These are phyloP conservation scores for Loriculus beryllinus DNA, from an alignment of 2,797 vertebrate genomes.

Conservation along the genomic window DNA sequence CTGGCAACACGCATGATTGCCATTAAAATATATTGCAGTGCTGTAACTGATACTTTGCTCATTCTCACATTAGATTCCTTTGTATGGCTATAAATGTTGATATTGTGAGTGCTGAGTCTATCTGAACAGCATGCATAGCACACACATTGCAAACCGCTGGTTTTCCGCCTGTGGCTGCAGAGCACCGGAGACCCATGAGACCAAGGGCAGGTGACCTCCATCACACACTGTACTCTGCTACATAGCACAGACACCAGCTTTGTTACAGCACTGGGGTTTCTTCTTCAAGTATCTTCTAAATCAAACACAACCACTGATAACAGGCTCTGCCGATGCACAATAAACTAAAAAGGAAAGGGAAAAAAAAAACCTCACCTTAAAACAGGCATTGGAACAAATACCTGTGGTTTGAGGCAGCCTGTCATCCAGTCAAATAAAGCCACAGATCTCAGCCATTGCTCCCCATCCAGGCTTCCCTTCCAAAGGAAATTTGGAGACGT, in stretches of 20 bases:
- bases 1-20: background rate
- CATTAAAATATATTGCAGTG: background rate
- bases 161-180: background rate
- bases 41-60: background rate
- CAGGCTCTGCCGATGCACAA: background rate
- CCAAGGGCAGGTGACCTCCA: background rate
- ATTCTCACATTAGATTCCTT: background rate
- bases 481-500: background rate
- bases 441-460: background rate
- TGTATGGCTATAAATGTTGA: background rate
- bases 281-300: background rate
- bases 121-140: background rate
- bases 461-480: background rate
- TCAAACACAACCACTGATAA: background rate
- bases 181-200: background rate
- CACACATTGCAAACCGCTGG: background rate
- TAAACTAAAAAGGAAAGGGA: background rate
- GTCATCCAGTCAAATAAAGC: background rate
- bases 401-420: background rate
- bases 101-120: background rate
- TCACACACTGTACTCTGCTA: background rate
- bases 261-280: background rate
- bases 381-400: background rate
- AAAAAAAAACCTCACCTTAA: background rate
- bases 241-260: fast-evolving